Evolutionary conservation across 2,888 invertebrate species (phyloP), one percentile per base, ranked within the genome.

Genomic region (Ophion slaviceki): DNA sequence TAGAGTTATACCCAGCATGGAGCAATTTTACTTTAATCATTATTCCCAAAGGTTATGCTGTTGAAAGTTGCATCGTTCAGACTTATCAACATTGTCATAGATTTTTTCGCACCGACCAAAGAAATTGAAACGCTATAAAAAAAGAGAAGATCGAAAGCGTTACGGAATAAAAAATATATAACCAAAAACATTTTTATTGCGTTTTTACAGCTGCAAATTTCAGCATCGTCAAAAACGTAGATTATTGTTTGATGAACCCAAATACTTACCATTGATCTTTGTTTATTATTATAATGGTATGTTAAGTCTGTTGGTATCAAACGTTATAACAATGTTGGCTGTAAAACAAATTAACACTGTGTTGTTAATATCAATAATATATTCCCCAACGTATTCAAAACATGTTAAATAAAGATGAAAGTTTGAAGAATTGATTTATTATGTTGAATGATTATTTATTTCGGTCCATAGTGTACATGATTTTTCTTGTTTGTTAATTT

Each of bases 31-130:
- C 45, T 64, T 64, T 77, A 77, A 24, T 10, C 61, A 59, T 32
- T 61, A 77, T 53, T 45, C 66, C 32, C 14, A 40, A 64, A 66
- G 66, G 45, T 57, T 77, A 64, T 45, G 24, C 24, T 62, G 20
- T 59, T 59, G n/a, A 59, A 59, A n/a, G 24, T 24, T 24, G 24
- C 24, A 1, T 24, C 24, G 1, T 24, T 24, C 24, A 24, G 24
- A 24, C 24, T 59, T 59, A 17, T 11, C 59, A 11, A 17, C 17
- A n/a, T 59, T 59, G 10, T 1, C 47, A 14, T 47, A 47, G 10
- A 47, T 47, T 47, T 47, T 14, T 10, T 10, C 14, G 1, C 10
- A 47, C 14, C 47, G 7, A 10, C 47, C 14, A 10, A 47, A 47
- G 47, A 7, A 47, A 47, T 47, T 7, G 14, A 47, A 47, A 47